These are phyloP conservation scores for Boloria euphrosyne DNA, from an alignment of 2,888 invertebrate genomes.

Conservation along the genomic window DNA sequence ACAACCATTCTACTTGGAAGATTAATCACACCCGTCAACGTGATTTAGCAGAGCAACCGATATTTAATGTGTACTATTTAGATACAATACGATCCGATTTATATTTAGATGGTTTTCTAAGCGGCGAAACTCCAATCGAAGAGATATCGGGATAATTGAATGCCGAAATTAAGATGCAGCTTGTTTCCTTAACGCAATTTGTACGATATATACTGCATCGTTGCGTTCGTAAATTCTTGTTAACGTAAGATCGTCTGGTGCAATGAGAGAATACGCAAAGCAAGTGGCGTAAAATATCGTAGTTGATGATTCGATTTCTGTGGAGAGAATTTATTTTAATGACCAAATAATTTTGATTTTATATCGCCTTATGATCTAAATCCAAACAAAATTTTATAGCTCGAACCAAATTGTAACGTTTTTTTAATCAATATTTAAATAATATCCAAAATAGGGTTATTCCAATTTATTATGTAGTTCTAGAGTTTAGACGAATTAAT, in stretches of 20 bases:
- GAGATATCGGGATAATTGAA: constrained; percentile 42
- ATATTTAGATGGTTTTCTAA: constrained; percentile 71
- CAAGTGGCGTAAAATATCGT: no score
- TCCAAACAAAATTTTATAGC: no score
- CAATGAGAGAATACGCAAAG: background rate
- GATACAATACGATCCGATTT: constrained; percentile 70
- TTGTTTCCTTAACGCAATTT: constrained; percentile 16
- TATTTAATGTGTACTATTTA: constrained; percentile 78
- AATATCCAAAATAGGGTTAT: no score
- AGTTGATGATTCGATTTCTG: no score
- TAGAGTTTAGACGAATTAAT: no score
- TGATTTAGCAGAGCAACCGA: constrained; percentile 81
- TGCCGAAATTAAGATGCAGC: constrained; percentile 26
- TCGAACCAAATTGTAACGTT: no score
- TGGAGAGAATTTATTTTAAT: no score
- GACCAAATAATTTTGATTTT: no score
- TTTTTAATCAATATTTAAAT: no score
- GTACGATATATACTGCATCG: constrained; percentile 2
- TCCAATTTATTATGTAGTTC: no score
- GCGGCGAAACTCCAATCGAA: constrained; percentile 63
- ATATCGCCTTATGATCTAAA: no score
- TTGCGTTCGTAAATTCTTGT: background rate
- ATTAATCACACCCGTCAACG: constrained; percentile 79
- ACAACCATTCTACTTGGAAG: constrained; percentile 78
- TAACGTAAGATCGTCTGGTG: background rate